Base-by-base conservation (phyloP, 2,113 vertebrate genomes). In the Gobio gobio region DNA sequence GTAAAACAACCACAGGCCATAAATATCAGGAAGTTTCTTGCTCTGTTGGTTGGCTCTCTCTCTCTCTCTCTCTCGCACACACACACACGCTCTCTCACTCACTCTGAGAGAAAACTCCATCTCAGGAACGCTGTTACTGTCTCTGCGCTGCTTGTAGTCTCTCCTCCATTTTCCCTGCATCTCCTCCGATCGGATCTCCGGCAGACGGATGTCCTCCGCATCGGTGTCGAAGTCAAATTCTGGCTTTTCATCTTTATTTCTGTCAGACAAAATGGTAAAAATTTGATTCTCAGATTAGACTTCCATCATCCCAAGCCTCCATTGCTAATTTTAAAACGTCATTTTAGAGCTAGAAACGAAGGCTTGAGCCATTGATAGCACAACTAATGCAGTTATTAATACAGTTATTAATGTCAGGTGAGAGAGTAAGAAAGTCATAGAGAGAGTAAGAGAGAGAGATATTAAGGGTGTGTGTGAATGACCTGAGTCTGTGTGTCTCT, bases 201-300 rank as follows among this genome's bases (percentile, higher is more conserved):
- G 95, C 84, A 96, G 92, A 26, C 93, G 89, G 87, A 96, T 91
- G 88, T 96, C 95, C 73, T 86, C 91, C 1, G 73, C 18, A 63
- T 96, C 95, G 0, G 86, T 93, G 83, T 94, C 93, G 91, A 96
- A 97, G 90, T 97, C 96, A 56, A 97, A 93, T 85, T 97, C 95
- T 0, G 91, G 91, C 61, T 95, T 95, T 72, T 93, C 93, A 70
- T 96, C 95, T 91, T 94, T 95, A 89, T 94, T 93, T 92, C 96
- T 97, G 89, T 87, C 22, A 84, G 66, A 40, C 14, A 63, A 7
- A 24, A 14, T 59, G n/a, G 6, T 14, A 64, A 43, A 80, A 20
- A 29, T 56, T 20, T 20, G 5, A 54, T 54, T 20, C 18, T 5
- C 51, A 56, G 54, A 56, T 20, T 56, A 56, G 6, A 56, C 18